Conservation (phyloP, 2,888 invertebrate genomes). For the Cephus nigrinus region DNA sequence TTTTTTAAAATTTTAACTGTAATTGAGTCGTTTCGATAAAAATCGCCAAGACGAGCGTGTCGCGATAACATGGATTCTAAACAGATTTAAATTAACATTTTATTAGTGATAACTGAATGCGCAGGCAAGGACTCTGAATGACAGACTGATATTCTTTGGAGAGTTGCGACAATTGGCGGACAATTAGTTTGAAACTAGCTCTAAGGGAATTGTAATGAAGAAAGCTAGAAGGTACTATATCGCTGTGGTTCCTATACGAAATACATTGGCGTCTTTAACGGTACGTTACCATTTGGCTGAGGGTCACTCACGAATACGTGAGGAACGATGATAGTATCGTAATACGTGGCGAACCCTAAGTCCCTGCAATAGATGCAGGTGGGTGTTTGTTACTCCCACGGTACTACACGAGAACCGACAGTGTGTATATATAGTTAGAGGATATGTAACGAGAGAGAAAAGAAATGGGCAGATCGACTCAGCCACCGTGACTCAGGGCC, state of each 20-base stretch:
- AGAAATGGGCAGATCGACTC: slow-evolving; percentile 28
- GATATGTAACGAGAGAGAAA: slow-evolving; percentile 7
- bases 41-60: background rate
- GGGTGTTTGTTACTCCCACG: slow-evolving; percentile 30
- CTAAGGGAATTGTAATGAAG: background rate
- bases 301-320: background rate
- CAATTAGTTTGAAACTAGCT: background rate
- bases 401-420: slow-evolving; percentile 23
- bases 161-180: background rate
- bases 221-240: background rate
- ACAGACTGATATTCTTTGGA: background rate
- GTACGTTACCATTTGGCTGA: background rate
- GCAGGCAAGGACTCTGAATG: background rate
- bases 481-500: slow-evolving; percentile 47
- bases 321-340: background rate
- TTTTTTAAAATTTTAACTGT: background rate
- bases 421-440: slow-evolving; percentile 23
- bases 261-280: background rate
- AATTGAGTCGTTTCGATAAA: background rate
- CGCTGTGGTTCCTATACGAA: background rate
- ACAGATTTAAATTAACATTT: background rate
- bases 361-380: slow-evolving; percentile 19
- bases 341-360: slow-evolving; percentile 16
- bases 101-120: background rate
- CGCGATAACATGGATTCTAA: background rate